phyloP scores from a whole-genome alignment of 2,113 vertebrate genomes.

The Amphiprion ocellaris region DNA sequence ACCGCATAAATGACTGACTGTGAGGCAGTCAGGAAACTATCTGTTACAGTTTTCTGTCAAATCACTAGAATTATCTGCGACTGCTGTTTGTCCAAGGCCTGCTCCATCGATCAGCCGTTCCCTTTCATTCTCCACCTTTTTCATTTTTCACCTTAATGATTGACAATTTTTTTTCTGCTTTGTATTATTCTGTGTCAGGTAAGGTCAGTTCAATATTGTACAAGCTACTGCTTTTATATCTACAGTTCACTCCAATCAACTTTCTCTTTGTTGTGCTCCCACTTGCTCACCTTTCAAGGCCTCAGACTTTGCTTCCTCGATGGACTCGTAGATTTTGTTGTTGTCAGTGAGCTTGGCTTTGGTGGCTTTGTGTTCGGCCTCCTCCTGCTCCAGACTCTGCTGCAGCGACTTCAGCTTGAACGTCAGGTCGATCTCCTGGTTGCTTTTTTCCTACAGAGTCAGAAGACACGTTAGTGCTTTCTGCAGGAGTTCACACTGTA shows the following conservation, averaged over 20 bases:
- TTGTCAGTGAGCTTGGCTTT: slow-evolving; percentile 93
- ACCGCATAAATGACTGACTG: slow-evolving; percentile 1
- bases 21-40: slow-evolving; percentile 1
- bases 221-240: neutral
- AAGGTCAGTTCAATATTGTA: neutral
- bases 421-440: slow-evolving; percentile 96
- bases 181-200: neutral
- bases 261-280: neutral
- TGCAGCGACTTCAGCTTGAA: slow-evolving; percentile 95
- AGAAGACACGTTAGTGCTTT: neutral
- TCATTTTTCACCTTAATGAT: neutral
- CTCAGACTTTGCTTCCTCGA: slow-evolving; percentile 96
- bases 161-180: neutral
- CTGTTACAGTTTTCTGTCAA: neutral
- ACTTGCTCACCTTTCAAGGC: slow-evolving; percentile 89
- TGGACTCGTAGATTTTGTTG: slow-evolving; percentile 91
- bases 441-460: slow-evolving; percentile 90
- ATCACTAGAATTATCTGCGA: neutral
- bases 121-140: neutral
- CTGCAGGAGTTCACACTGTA: neutral
- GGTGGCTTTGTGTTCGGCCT: slow-evolving; percentile 92
- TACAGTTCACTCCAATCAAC: neutral
- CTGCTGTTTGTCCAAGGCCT: neutral
- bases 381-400: slow-evolving; percentile 95
- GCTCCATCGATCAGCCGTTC: neutral